phyloP scores from a whole-genome alignment of 1,140 invertebrate genomes.

The Drosophila sechellia region DNA sequence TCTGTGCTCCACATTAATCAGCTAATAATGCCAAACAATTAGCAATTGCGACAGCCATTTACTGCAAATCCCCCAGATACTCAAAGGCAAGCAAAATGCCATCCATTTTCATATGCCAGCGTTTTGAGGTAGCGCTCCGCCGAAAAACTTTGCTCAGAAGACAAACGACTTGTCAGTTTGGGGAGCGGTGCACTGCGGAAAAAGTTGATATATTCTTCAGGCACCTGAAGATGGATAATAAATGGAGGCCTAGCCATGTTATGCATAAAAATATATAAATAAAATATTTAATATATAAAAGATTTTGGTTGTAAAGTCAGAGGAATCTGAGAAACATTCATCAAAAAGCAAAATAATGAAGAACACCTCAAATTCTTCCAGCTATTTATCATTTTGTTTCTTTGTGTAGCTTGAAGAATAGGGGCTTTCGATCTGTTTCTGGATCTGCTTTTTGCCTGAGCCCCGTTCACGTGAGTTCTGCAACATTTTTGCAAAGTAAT shows the following conservation, averaged over 20 bases:
- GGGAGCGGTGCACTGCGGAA: constrained; percentile 9
- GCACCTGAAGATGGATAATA: too few relatives aligned
- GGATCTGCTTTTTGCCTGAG: constrained; percentile 32
- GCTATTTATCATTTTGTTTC: neutral
- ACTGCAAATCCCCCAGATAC: constrained; percentile 29
- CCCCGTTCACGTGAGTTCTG: constrained; percentile 71
- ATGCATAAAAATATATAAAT: too few relatives aligned
- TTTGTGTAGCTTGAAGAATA: constrained; percentile 26
- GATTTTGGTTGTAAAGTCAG: too few relatives aligned
- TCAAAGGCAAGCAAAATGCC: constrained; percentile 39
- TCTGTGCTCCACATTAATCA: constrained; percentile 41
- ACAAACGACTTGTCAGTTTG: constrained; percentile 67
- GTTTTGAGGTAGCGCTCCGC: constrained; percentile 44
- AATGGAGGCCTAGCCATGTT: too few relatives aligned
- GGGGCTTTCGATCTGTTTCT: constrained; percentile 14
- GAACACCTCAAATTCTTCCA: neutral
- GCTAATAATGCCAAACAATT: constrained; percentile 53
- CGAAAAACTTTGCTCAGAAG: constrained; percentile 61
- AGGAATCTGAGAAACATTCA: too few relatives aligned
- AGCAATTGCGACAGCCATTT: constrained; percentile 59
- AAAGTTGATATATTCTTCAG: neutral
- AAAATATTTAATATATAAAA: too few relatives aligned
- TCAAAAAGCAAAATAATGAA: too few relatives aligned
- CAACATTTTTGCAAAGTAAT: constrained; percentile 83
- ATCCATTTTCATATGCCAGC: constrained; percentile 70